Percentiles rank a stretch among this genome's conserved stretches.
phyloP scores from a whole-genome alignment of 2,113 vertebrate species.

The Archilochus colubris region DNA sequence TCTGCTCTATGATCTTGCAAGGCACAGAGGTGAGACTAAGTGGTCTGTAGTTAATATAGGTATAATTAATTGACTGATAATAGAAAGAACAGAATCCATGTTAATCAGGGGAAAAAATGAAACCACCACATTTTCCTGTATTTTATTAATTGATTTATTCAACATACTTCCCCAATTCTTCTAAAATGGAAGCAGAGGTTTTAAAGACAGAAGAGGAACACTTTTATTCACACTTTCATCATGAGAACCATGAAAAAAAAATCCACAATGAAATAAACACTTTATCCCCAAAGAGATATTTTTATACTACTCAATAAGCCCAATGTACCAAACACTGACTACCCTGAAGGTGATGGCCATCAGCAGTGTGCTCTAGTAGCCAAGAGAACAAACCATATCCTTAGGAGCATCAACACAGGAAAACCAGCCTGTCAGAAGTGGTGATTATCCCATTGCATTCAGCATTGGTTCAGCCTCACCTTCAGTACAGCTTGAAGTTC shows the following conservation, averaged over 20 bases:
- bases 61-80: neutral
- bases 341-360: neutral
- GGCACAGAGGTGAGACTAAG: too few relatives aligned
- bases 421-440: neutral
- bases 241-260: neutral
- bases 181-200: neutral
- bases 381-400: neutral
- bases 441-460: neutral
- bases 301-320: neutral
- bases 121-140: neutral
- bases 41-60: neutral
- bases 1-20: too few relatives aligned
- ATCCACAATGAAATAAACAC: neutral
- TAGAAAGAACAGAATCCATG: neutral
- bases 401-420: neutral
- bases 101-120: neutral
- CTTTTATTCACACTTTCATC: neutral
- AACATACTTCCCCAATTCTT: neutral
- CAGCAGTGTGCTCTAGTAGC: neutral
- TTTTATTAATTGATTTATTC: neutral
- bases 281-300: neutral
- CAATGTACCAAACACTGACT: neutral
- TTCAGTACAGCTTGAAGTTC: neutral
- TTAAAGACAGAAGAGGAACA: neutral
- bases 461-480: accelerated